Conservation (phyloP, 2,797 vertebrate genomes). For the Falco cherrug region DNA sequence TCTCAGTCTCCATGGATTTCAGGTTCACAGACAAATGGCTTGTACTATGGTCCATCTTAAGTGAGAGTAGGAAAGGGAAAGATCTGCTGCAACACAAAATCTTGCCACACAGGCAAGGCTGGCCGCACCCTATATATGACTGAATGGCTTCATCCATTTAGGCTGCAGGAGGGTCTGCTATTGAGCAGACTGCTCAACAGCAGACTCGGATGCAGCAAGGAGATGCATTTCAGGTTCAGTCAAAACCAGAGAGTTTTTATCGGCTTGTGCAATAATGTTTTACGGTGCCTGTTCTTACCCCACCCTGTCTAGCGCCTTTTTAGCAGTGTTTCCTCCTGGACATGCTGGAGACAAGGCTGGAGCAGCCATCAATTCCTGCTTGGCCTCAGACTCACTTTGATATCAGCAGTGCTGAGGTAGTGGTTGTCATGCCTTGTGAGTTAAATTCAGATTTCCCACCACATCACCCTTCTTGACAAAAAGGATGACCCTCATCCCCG, state of each 20-base stretch:
- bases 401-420: background rate
- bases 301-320: background rate
- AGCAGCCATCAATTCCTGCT: background rate
- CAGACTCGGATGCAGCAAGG: background rate
- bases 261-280: constrained; percentile 38
- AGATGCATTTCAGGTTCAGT: background rate
- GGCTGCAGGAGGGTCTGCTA: background rate
- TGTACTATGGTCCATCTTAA: background rate
- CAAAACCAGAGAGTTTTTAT: background rate
- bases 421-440: background rate
- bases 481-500: background rate
- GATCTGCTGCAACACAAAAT: background rate
- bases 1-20: background rate
- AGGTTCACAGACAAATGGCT: background rate
- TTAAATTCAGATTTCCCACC: constrained; percentile 4
- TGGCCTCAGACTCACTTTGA: background rate
- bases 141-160: background rate
- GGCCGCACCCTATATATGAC: background rate
- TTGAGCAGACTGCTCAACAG: background rate
- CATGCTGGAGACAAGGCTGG: background rate
- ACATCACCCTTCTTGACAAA: background rate
- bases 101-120: background rate
- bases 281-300: background rate
- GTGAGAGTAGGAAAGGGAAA: background rate
- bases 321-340: background rate